Percentiles rank a stretch among this genome's conserved stretches.
Evolutionary conservation across 1,140 invertebrate genomes (phyloP).

Genomic region (Cotesia chilonis): DNA sequence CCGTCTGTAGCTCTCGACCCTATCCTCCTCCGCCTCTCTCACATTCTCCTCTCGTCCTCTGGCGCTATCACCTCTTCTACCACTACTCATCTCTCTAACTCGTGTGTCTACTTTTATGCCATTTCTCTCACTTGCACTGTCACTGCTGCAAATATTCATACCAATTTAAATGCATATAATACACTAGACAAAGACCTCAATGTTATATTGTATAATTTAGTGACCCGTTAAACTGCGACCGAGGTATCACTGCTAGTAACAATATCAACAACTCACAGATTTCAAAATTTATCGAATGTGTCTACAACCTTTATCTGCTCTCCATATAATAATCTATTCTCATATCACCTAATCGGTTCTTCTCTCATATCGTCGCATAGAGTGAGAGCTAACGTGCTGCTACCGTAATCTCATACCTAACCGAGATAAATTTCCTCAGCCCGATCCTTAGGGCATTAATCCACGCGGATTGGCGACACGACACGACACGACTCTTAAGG

Average conservation of each 20-base stretch:
- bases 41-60: constrained; percentile 23
- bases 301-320: constrained; percentile 1
- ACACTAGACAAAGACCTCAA: too few species aligned
- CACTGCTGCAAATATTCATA: neutral
- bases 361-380: constrained; percentile 7
- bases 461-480: constrained; percentile 29
- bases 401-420: constrained; percentile 32
- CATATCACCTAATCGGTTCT: constrained; percentile 4
- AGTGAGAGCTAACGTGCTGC: neutral
- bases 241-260: constrained; percentile 20
- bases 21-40: constrained; percentile 23
- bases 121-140: constrained; percentile 1
- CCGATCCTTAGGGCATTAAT: constrained; percentile 28
- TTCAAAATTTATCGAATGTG: neutral
- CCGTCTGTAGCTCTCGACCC: constrained; percentile 23
- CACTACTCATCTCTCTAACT: constrained; percentile 4
- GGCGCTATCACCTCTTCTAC: constrained; percentile 13
- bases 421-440: constrained; percentile 32
- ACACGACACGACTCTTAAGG: constrained; percentile 4
- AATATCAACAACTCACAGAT: constrained; percentile 1
- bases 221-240: constrained; percentile 16
- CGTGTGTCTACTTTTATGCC: constrained; percentile 15
- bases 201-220: too few species aligned
- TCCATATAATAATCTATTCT: constrained; percentile 19
- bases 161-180: neutral